Percentiles rank a stretch among this genome's conserved stretches.
phyloP scores from a whole-genome alignment of 1,140 invertebrate genomes.

The Brachionus plicatilis region DNA sequence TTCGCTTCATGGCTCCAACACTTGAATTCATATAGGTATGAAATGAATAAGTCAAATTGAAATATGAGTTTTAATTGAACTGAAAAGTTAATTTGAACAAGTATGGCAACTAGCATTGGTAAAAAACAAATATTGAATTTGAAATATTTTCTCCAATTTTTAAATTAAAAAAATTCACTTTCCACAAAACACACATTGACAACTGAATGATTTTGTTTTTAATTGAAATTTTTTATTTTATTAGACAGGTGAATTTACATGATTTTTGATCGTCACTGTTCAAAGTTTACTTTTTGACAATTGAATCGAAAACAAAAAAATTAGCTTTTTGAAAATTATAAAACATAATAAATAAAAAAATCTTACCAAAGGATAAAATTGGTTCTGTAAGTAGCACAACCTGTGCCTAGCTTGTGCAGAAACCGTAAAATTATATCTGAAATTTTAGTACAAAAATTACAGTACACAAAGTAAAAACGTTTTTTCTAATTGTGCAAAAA shows the following conservation, averaged over 20 bases:
- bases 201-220: background rate
- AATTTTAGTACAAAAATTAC: too few relatives aligned
- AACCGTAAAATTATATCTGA: too few relatives aligned
- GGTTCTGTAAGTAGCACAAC: too few relatives aligned
- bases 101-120: background rate
- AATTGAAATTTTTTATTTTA: background rate
- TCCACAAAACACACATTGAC: background rate
- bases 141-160: background rate
- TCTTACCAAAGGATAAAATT: too few relatives aligned
- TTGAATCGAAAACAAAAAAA: too few relatives aligned
- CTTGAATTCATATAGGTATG: slow-evolving; percentile 23
- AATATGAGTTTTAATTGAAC: slow-evolving; percentile 4
- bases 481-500: too few relatives aligned
- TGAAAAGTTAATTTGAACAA: slow-evolving; percentile 1
- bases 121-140: slow-evolving; percentile 11
- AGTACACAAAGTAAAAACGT: too few relatives aligned
- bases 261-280: background rate
- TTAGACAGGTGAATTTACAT: background rate
- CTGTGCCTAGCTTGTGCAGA: too few relatives aligned
- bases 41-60: slow-evolving; percentile 29
- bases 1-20: background rate
- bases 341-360: too few relatives aligned
- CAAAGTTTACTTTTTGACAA: background rate
- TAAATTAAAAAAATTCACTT: background rate
- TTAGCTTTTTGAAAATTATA: too few relatives aligned